A percentile compares a stretch with the other conserved stretches of the same genome.
Evolutionary conservation across 2,113 vertebrate species (phyloP).

Genomic region (Gavialis gangeticus): DNA sequence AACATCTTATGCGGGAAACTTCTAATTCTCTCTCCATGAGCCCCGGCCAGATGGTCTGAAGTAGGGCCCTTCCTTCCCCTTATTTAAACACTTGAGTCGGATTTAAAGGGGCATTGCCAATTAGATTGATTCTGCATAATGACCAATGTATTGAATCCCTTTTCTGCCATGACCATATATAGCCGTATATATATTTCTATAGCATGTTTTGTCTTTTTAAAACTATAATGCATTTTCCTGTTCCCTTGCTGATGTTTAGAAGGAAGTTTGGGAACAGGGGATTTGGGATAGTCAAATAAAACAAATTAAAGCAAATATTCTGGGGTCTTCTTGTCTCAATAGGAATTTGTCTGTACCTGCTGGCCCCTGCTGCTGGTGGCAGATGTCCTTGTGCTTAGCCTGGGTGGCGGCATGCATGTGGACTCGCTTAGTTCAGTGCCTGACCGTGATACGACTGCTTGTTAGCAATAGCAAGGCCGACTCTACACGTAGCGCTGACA

Average conservation of each 20-base stretch:
- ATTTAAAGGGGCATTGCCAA: background rate
- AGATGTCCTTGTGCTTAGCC: background rate
- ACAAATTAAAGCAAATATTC: background rate
- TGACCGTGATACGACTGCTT: background rate
- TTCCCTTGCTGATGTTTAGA: background rate
- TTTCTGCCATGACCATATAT: background rate
- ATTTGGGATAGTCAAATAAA: background rate
- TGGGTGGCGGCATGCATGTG: fast-evolving
- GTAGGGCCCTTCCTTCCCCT: background rate
- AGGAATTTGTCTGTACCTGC: fast-evolving
- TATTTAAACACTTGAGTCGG: background rate
- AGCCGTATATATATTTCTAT: background rate
- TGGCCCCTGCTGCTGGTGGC: background rate
- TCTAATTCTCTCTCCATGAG: background rate
- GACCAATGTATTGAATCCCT: background rate
- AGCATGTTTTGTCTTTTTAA: background rate
- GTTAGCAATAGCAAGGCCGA: background rate
- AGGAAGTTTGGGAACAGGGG: background rate
- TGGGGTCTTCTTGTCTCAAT: conserved; percentile 1
- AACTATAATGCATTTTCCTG: background rate
- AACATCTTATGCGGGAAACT: background rate
- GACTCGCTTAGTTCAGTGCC: background rate
- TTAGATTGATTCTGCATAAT: background rate
- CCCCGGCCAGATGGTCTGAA: background rate
- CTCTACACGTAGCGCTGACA: background rate